Percentiles rank a stretch among this genome's conserved stretches.
phyloP scores from a whole-genome alignment of 2,888 invertebrate genomes.

The Parnassius apollo region DNA sequence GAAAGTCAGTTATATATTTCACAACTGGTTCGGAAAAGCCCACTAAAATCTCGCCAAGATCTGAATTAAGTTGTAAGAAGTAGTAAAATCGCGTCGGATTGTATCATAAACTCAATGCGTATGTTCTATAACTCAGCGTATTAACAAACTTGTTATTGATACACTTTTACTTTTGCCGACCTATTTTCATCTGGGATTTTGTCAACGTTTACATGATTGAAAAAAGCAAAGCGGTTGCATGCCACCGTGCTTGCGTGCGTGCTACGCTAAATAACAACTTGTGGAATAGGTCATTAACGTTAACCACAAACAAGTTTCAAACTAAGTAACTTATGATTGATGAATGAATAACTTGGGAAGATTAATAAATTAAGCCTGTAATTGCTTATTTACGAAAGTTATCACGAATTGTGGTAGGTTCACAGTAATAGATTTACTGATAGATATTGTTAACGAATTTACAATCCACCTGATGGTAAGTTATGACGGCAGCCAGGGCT shows the following conservation, averaged over 20 bases:
- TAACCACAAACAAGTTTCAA: slow-evolving; percentile 1
- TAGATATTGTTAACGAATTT: too few species aligned
- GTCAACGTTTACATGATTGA: background rate
- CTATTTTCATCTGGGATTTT: slow-evolving; percentile 9
- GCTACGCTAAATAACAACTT: background rate
- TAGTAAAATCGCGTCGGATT: background rate
- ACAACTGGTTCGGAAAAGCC: too few species aligned
- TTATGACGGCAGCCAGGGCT: too few species aligned
- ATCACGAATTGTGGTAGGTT: too few species aligned
- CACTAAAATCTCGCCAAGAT: too few species aligned
- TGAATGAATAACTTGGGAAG: background rate
- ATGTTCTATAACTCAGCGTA: slow-evolving; percentile 18
- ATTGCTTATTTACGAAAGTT: too few species aligned
- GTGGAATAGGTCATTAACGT: slow-evolving; percentile 15
- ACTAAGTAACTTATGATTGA: slow-evolving; percentile 7
- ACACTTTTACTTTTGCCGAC: slow-evolving; percentile 34
- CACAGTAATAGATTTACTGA: too few species aligned
- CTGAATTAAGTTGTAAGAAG: too few species aligned
- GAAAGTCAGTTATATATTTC: too few species aligned
- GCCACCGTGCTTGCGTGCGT: background rate
- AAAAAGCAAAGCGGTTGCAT: slow-evolving; percentile 10
- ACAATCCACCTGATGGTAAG: too few species aligned
- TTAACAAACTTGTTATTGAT: slow-evolving; percentile 30
- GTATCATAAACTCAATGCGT: slow-evolving; percentile 7
- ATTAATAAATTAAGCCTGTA: too few species aligned